Percentiles rank a stretch among this genome's conserved stretches.
These are phyloP conservation scores for Emberiza fucata DNA, from an alignment of 2,113 vertebrate species.

Conservation along the genomic window DNA sequence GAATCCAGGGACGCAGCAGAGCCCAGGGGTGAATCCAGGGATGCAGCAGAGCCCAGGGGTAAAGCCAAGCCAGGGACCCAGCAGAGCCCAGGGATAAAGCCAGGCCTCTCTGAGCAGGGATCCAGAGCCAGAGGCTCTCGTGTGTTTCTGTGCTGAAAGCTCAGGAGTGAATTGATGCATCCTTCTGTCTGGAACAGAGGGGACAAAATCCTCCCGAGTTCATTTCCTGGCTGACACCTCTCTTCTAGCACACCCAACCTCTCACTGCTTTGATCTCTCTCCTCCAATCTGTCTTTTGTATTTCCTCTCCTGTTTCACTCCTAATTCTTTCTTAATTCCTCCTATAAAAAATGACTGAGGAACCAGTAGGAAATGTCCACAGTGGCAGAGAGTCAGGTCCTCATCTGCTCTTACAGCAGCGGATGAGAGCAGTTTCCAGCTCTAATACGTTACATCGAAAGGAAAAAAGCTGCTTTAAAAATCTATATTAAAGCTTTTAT, in stretches of 20 bases:
- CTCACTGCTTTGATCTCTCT: not conserved
- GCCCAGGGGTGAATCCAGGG: no score
- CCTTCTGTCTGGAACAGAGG: not conserved
- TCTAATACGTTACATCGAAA: not conserved
- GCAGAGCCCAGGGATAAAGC: not conserved
- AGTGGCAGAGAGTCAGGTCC: not conserved
- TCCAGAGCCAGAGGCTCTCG: not conserved
- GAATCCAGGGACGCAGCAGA: no score
- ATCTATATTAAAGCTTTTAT: constrained; percentile 42
- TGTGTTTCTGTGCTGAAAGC: not conserved
- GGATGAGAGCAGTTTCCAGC: not conserved
- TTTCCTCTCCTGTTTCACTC: not conserved
- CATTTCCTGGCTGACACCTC: not conserved
- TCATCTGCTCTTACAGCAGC: not conserved
- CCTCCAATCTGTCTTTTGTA: not conserved
- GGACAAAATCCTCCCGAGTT: not conserved
- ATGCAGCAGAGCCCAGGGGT: no score
- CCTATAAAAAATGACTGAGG: not conserved
- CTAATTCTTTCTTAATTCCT: not conserved
- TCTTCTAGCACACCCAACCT: not conserved
- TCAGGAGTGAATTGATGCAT: not conserved
- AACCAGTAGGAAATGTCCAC: not conserved
- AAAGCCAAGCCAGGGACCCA: no score
- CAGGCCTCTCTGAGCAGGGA: not conserved
- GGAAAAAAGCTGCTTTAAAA: not conserved